Conservation (phyloP, 2,113 vertebrate species). For the Phyllostomus discolor region DNA sequence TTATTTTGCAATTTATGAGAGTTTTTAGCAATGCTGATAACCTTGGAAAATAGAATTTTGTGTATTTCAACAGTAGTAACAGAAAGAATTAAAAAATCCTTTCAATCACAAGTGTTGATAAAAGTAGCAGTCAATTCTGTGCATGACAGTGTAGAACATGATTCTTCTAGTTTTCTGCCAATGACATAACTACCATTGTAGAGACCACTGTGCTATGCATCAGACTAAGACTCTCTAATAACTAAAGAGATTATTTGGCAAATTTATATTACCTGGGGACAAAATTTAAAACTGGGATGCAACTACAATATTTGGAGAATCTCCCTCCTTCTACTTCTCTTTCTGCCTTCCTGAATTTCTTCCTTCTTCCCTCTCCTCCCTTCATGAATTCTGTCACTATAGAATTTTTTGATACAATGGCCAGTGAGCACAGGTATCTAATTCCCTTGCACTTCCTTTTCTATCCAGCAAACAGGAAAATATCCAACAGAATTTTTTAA, state of each 20-base stretch:
- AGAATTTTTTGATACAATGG: neutral
- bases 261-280: neutral
- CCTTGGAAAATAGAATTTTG: neutral
- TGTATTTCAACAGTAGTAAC: neutral
- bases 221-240: neutral
- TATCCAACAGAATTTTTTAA: neutral
- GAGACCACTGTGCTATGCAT: neutral
- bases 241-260: neutral
- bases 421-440: neutral
- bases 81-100: neutral
- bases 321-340: neutral
- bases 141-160: neutral
- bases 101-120: neutral
- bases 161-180: neutral
- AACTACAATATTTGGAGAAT: neutral
- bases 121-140: slow-evolving; percentile 21
- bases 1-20: neutral
- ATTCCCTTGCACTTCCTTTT: neutral
- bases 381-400: neutral
- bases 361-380: neutral
- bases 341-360: too few species aligned
- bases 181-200: neutral
- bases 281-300: neutral
- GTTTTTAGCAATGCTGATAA: neutral
- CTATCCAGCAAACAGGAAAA: neutral